Evolutionary conservation across 1,140 invertebrate species (phyloP).

Genomic region (Eumaeus atala): DNA sequence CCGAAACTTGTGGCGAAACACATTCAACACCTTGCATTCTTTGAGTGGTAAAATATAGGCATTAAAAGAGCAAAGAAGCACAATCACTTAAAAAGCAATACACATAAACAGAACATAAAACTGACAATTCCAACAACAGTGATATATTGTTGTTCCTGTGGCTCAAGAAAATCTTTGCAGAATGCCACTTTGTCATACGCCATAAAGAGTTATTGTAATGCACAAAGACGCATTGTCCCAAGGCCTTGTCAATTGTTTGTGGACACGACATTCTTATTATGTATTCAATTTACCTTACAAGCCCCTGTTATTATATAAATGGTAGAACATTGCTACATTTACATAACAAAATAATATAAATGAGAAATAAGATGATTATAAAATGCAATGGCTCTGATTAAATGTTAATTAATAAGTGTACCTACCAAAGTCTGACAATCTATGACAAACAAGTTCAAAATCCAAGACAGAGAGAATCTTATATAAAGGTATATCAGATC

Average conservation of each 20-base stretch:
- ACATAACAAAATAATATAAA: conserved; percentile 6
- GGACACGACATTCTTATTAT: conserved; percentile 25
- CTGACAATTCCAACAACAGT: conserved; percentile 44
- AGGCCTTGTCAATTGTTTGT: conserved; percentile 42
- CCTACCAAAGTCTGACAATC: no score
- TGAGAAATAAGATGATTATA: no score
- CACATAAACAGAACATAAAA: conserved; percentile 43
- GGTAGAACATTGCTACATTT: conserved; percentile 4
- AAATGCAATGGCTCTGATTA: no score
- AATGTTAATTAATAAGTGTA: no score
- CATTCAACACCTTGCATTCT: no score
- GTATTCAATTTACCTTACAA: conserved; percentile 24
- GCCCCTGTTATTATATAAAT: conserved; percentile 11
- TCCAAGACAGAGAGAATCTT: no score
- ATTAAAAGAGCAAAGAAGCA: conserved; percentile 29
- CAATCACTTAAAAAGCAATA: conserved; percentile 38
- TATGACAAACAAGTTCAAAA: no score
- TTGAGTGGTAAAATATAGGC: neutral
- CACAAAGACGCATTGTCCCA: conserved; percentile 49
- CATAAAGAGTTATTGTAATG: conserved; percentile 54
- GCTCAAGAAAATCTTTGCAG: conserved; percentile 57
- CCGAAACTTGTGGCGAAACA: no score
- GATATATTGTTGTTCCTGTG: conserved; percentile 32
- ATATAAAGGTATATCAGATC: no score
- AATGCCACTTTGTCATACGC: conserved; percentile 49